Percentiles rank a stretch among this genome's conserved stretches.
Evolutionary conservation across 2,888 invertebrate genomes (phyloP).

Genomic region (Pterobdella sp.): DNA sequence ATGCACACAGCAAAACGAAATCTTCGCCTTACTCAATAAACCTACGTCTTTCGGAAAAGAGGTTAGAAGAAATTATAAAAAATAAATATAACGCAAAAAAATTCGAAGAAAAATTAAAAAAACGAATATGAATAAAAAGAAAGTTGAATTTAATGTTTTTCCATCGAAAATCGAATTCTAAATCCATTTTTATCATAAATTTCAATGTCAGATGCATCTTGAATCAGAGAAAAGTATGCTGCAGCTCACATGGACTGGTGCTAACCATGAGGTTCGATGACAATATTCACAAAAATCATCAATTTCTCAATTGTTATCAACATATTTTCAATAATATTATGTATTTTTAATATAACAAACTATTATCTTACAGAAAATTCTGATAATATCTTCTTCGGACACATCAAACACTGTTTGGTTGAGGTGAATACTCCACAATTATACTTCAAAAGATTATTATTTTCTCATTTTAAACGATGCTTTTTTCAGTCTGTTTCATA

Average conservation of each 20-base stretch:
- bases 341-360: no score
- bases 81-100: not conserved
- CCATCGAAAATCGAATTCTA: no score
- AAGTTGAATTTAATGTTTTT: no score
- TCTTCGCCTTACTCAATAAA: not conserved
- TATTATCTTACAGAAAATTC: conserved; percentile 5
- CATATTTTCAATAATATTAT: no score
- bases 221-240: conserved; percentile 13
- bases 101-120: not conserved
- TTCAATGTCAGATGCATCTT: not conserved
- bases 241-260: conserved; percentile 29
- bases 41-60: not conserved
- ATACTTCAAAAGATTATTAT: not conserved
- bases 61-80: not conserved
- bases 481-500: no score
- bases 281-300: no score
- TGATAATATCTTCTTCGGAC: not conserved
- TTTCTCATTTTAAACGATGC: no score
- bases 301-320: no score
- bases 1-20: not conserved
- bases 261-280: conserved; percentile 24
- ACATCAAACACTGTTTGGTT: not conserved
- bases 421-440: not conserved
- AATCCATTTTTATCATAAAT: no score
- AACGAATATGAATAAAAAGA: no score